Percentiles rank a stretch among this genome's conserved stretches.
These are phyloP conservation scores for Pseudomyrmex dendroicus DNA, from an alignment of 1,140 invertebrate species.

Conservation along the genomic window DNA sequence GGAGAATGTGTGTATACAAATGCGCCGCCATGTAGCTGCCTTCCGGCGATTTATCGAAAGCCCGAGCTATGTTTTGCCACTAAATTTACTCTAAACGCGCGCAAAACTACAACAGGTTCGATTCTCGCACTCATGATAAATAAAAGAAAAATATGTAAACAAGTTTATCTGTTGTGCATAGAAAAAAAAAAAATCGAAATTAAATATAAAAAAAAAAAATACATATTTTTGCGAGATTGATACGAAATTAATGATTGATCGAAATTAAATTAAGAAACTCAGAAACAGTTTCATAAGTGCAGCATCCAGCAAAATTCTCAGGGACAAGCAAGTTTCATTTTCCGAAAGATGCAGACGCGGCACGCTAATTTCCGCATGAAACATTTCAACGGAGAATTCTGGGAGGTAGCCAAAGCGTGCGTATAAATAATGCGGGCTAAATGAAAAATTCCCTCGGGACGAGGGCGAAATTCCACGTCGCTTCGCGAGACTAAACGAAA, in stretches of 20 bases:
- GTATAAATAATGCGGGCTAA: constrained; percentile 61
- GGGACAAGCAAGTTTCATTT: constrained; percentile 53
- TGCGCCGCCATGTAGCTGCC: neutral
- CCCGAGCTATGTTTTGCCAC: neutral
- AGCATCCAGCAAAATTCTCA: constrained; percentile 45
- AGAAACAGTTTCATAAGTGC: neutral
- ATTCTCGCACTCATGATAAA: too few species aligned
- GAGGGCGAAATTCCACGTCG: constrained; percentile 48
- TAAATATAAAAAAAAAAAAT: too few species aligned
- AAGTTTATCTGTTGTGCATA: too few species aligned
- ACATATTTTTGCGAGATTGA: too few species aligned
- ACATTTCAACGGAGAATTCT: constrained; percentile 45
- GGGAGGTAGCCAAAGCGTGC: constrained; percentile 52
- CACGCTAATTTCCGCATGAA: constrained; percentile 59
- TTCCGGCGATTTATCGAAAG: constrained; percentile 38
- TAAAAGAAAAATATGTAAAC: too few species aligned
- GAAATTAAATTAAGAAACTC: too few species aligned
- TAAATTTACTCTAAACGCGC: neutral
- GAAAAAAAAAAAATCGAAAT: too few species aligned
- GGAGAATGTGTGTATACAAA: constrained; percentile 29
- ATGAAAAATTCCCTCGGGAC: constrained; percentile 54
- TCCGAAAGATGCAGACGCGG: constrained; percentile 52
- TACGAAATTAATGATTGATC: too few species aligned
- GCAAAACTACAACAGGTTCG: too few species aligned
- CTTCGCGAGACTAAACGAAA: constrained; percentile 43